phyloP scores from a whole-genome alignment of 2,113 vertebrate species.

The Thamnophis sirtalis region DNA sequence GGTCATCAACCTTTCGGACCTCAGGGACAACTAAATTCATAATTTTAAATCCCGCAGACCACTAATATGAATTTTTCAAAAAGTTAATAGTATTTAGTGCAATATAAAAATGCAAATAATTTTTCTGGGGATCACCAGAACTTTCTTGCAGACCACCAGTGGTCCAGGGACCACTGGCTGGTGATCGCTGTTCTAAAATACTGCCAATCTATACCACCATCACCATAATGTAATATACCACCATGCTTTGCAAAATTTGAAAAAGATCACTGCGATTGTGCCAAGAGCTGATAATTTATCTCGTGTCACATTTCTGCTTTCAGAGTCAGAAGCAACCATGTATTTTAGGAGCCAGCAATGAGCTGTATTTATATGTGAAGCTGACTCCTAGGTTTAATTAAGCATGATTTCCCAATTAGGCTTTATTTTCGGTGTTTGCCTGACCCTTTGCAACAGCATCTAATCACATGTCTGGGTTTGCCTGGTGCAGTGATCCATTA shows the following conservation, averaged over 20 bases:
- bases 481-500: not conserved
- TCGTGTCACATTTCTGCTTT: not conserved
- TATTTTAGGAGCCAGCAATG: not conserved
- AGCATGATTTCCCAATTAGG: not conserved
- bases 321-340: not conserved
- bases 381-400: not conserved
- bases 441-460: not conserved
- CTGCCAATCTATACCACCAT: not conserved
- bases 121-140: too few species aligned
- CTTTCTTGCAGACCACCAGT: too few species aligned
- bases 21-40: too few species aligned
- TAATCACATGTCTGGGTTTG: not conserved
- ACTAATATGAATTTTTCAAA: too few species aligned
- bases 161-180: too few species aligned
- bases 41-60: too few species aligned
- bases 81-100: too few species aligned
- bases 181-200: not conserved
- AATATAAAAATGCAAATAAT: too few species aligned
- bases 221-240: too few species aligned
- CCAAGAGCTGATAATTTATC: not conserved
- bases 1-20: too few species aligned
- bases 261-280: not conserved
- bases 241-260: not conserved
- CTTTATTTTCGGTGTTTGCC: not conserved
- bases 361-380: not conserved